Base-by-base conservation (phyloP, 2,113 vertebrate genomes). In the Ovis canadensis region DNA sequence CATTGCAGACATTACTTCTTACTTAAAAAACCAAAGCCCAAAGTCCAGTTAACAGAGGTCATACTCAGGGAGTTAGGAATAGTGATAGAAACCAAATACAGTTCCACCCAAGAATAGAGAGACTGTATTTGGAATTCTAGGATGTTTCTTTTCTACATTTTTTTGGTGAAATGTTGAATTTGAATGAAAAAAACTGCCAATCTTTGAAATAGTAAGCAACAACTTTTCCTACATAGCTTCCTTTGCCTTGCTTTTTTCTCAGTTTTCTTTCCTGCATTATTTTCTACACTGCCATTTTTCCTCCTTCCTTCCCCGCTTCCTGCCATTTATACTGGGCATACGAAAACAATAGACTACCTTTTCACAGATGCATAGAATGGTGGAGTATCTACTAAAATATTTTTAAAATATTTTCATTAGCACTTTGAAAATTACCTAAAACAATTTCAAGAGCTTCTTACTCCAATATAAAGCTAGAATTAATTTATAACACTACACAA, bases 351-450 rank as follows among this genome's bases (percentile, higher is more conserved):
- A 84, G n/a, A 93, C 12, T n/a, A 74, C 60, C 78, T 86, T 90
- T 83, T 52, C 16, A 86, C 6, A 77, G 54, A 62, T 14, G 74
- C 7, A 52, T 6, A 92, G 80, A 81, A 84, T 36, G 43, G 52
- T 91, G 13, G n/a, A 90, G n/a, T 86, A 86, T 12, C 67, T 93
- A 62, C 36, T 77, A 88, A 94, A 71, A 89, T 88, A 91, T 57
- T 93, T 96, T 96, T 77, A 29, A 96, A 27, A 33, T 54, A 54
- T 54, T 82, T 82, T 95, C 33, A 77, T 55, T 88, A 93, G 23
- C 60, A 90, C 48, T 94, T 50, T 92, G 74, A 92, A 94, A 87
- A 82, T 78, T 59, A 83, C 57, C 48, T 87, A 96, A 90, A 96
- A 94, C 29, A 96, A 96, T 78, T 81, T 74, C 33, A 88, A 88